Evolutionary conservation across 2,888 invertebrate genomes (phyloP), one percentile per base, ranked within the genome.

Genomic region (Chrysomela aeneicollis): DNA sequence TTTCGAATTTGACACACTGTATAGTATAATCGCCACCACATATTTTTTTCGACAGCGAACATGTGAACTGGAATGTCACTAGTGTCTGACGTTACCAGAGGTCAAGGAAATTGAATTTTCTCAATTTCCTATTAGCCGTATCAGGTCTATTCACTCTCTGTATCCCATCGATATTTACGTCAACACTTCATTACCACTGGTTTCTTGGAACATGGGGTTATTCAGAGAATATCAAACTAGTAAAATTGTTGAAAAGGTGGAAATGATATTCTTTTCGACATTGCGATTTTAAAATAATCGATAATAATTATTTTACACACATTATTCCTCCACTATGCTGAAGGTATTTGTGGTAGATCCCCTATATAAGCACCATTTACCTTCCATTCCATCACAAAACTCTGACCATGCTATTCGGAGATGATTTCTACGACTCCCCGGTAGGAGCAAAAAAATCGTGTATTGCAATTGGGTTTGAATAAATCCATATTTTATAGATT

Each of bases 91-190:
- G 66, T 67, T 66, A 70, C 70, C 72, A 73, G 74, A 74, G 71
- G 70, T 72, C 67, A 71, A 75, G 77, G 78, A 78, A 79, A 81
- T 81, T 74, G 79, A 79, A 78, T 81, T 81, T 81, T 81, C 79
- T 78, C 80, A 81, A 81, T 81, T 81, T 81, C 81, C 81, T 79
- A 79, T 75, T 74, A 74, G 70, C 77, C 76, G 72, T 73, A 79
- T 71, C 52, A 57, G 53, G 49, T 17, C 30, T 15, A 9, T 46
- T 42, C 51, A 55, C 50, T 64, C 55, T 54, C 42, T 60, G 60
- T 50, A 26, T 60, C 55, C 57, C 49, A 59, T 50, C 32, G 17
- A 59, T 50, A 59, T 59, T 35, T 50, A 59, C 15, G 50, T 59
- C 37, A 50, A 59, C 50, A 32, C 35, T 59, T 59, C 59, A 59